Conservation (phyloP, 2,888 invertebrate species). For the Zygogramma bicolorata region DNA sequence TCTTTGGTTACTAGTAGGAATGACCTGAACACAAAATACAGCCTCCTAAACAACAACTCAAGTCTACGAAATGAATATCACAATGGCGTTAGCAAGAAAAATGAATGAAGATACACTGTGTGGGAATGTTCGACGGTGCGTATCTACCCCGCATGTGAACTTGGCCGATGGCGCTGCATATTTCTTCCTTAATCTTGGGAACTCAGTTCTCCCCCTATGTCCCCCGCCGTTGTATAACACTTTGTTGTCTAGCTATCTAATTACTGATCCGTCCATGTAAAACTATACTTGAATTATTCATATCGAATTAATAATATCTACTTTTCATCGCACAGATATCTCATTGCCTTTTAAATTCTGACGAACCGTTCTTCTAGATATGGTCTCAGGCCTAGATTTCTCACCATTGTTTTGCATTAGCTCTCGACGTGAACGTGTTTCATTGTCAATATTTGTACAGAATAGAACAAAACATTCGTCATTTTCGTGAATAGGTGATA, state of each 20-base stretch:
- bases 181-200: not conserved
- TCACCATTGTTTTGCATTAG: not conserved
- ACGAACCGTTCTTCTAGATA: not conserved
- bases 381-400: not conserved
- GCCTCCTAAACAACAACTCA: not conserved
- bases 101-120: conserved; percentile 45
- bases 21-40: not conserved
- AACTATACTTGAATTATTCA: conserved; percentile 30
- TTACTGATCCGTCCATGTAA: conserved; percentile 34
- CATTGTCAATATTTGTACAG: not conserved
- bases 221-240: conserved; percentile 27
- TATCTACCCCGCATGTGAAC: conserved; percentile 56
- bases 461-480: too few species aligned
- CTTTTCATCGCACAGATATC: conserved; percentile 4
- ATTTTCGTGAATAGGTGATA: too few species aligned
- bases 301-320: conserved; percentile 25
- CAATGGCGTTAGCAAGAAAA: conserved; percentile 32
- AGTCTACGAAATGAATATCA: not conserved
- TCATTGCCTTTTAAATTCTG: not conserved
- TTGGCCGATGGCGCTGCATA: conserved; percentile 37
- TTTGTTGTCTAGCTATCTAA: conserved; percentile 40
- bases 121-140: conserved; percentile 55
- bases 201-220: not conserved
- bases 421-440: not conserved
- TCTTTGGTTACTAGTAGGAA: too few species aligned